Conservation (phyloP, 2,797 vertebrate genomes). For the Thunnus albacares region DNA sequence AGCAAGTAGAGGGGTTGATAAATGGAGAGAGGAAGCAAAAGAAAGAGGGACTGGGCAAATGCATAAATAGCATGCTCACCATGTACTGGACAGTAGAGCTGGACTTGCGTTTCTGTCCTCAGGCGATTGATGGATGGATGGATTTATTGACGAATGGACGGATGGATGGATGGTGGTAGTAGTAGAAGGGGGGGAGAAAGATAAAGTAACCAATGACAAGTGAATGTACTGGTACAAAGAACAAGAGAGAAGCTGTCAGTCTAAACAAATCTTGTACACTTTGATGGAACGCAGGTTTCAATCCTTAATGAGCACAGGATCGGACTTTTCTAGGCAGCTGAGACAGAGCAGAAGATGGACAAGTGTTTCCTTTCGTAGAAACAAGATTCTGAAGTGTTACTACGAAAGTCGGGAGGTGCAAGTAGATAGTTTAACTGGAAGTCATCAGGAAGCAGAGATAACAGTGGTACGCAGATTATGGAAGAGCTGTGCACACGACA, state of each 20-base stretch:
- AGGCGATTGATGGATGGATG: slow-evolving; percentile 68
- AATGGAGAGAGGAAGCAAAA: slow-evolving; percentile 3
- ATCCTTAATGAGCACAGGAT: slow-evolving; percentile 6
- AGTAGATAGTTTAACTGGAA: slow-evolving; percentile 4
- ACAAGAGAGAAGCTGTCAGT: slow-evolving; percentile 33
- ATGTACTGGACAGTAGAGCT: slow-evolving; percentile 88
- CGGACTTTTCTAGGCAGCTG: background rate
- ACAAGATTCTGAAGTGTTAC: slow-evolving; percentile 2
- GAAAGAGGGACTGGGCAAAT: slow-evolving; percentile 36
- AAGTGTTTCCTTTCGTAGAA: background rate
- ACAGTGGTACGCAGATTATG: slow-evolving; percentile 12
- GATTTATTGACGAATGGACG: slow-evolving; percentile 49
- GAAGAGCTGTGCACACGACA: background rate
- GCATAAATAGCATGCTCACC: slow-evolving; percentile 83
- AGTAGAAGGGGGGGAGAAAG: slow-evolving; percentile 17
- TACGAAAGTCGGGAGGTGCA: slow-evolving; percentile 10
- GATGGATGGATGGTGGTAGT: slow-evolving; percentile 43
- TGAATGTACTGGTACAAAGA: slow-evolving; percentile 56
- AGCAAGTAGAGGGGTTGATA: slow-evolving; percentile 1
- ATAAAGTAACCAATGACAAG: slow-evolving; percentile 61
- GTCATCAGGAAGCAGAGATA: slow-evolving; percentile 19
- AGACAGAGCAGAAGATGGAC: slow-evolving; percentile 12
- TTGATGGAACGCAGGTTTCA: slow-evolving; percentile 3
- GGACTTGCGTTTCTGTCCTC: slow-evolving; percentile 88
- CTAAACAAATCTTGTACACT: slow-evolving; percentile 27